Base-by-base conservation (phyloP, 2,113 vertebrate genomes). In the Neoarius graeffei region DNA sequence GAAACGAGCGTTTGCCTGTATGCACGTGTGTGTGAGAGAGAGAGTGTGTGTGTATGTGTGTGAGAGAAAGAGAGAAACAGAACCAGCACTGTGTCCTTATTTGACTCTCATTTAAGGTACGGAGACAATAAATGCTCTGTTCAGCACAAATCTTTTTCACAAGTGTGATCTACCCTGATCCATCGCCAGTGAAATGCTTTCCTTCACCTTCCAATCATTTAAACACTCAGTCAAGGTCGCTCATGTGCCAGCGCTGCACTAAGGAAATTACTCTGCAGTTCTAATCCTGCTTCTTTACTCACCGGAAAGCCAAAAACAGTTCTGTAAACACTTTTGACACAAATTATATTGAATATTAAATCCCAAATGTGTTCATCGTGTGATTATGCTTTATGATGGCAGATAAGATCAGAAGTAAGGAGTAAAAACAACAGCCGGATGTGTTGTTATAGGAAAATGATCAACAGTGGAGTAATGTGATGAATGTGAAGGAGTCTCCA, bases 41-140 rank as follows among this genome's bases (percentile, higher is more conserved):
- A 42, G 35, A 35, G 42, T 73, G 57, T 60, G 48, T 62, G 19
- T 67, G 50, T 74, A 17, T 56, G 35, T 54, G 57, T 64, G 57
- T 64, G 67, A 42, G 4, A 42, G 42, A 42, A 42, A 42, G 42
- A 42, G 42, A 42, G 35, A 35, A 48, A 57, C 14, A 8, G 79
- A 84, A 60, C 77, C 60, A 66, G 9, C 25, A 59, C 74, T 17
- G 57, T 17, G 42, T 86, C 85, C 88, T 85, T 67, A 88, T 87
- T 87, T 87, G 76, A 87, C 85, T 86, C 64, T 73, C 87, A 80
- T 87, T 91, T 83, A 87, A 57, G 64, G 76, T 87, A 88, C 83
- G 83, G 54, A 88, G 85, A 91, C 85, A 90, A 87, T 88, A 83
- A 73, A 85, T 80, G 66, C 42, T 35, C 64, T 59, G 59, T 89